Conservation (phyloP, 2,888 invertebrate genomes). For the Leucophenga montana region DNA sequence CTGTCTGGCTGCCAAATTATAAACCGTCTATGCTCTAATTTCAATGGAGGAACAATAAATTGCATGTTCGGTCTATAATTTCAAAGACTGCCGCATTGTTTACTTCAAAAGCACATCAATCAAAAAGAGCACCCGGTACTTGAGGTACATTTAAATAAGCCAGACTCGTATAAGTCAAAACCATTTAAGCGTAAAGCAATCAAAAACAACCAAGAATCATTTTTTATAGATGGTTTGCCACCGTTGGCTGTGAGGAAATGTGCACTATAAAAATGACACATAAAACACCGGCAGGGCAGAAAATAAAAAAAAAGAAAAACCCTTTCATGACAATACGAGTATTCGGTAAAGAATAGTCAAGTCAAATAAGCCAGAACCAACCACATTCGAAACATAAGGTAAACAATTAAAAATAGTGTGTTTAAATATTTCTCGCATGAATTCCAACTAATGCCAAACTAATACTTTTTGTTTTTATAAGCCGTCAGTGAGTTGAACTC, state of each 20-base stretch:
- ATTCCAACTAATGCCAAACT: slow-evolving; percentile 57
- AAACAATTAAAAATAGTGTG: slow-evolving; percentile 32
- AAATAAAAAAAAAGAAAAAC: slow-evolving; percentile 40
- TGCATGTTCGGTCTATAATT: too few species aligned
- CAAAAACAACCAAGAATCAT: slow-evolving; percentile 15
- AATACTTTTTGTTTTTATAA: slow-evolving; percentile 39
- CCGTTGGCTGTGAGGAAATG: slow-evolving; percentile 34
- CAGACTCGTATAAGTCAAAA: not conserved
- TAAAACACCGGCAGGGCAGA: slow-evolving; percentile 35
- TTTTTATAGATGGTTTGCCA: slow-evolving; percentile 41
- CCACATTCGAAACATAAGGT: too few species aligned
- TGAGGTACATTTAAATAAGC: too few species aligned
- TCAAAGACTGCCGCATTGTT: too few species aligned
- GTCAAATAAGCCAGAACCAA: not conserved
- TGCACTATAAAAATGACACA: slow-evolving; percentile 28
- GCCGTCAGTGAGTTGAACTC: slow-evolving; percentile 44
- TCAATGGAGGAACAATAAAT: too few species aligned
- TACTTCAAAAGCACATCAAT: too few species aligned
- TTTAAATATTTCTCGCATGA: slow-evolving; percentile 61
- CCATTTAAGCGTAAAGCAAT: slow-evolving; percentile 24
- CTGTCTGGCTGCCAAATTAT: too few species aligned
- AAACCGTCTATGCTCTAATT: too few species aligned
- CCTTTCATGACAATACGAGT: slow-evolving; percentile 30
- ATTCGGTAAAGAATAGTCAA: slow-evolving; percentile 21
- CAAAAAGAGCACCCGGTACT: too few species aligned